Evolutionary conservation across 2,888 invertebrate genomes (phyloP).

Genomic region (Drosophila sordidapex): DNA sequence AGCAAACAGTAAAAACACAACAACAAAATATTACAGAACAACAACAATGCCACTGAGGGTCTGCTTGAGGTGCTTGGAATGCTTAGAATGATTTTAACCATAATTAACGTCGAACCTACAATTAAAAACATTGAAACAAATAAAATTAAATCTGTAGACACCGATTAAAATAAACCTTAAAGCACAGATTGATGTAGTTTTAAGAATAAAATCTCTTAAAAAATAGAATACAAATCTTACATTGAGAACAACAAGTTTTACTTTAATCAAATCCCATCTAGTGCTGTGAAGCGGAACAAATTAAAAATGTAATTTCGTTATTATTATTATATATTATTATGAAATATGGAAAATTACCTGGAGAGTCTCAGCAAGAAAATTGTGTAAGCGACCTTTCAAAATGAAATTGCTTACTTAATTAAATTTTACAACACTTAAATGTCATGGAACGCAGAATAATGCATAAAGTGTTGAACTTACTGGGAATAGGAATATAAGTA

Average conservation of each 20-base stretch:
- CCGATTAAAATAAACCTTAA: neutral
- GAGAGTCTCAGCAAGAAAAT: no score
- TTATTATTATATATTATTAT: neutral
- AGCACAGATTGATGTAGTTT: neutral
- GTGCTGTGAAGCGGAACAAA: neutral
- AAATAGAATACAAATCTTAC: neutral
- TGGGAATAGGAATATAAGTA: constrained; percentile 32
- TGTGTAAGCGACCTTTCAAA: neutral
- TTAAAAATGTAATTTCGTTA: neutral
- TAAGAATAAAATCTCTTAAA: neutral
- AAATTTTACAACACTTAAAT: constrained; percentile 39
- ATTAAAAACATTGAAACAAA: neutral
- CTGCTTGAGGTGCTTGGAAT: neutral
- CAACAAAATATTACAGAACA: neutral
- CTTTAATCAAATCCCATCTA: neutral
- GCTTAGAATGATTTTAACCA: neutral
- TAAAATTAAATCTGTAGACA: neutral
- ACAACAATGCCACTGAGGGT: neutral
- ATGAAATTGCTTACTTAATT: neutral
- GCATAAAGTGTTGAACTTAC: constrained; percentile 31
- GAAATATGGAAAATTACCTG: neutral
- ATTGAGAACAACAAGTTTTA: neutral
- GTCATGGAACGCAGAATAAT: constrained; percentile 22
- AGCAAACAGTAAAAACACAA: neutral
- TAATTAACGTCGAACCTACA: neutral